Base-by-base conservation (phyloP, 2,797 vertebrate genomes). In the Falco rusticolus region DNA sequence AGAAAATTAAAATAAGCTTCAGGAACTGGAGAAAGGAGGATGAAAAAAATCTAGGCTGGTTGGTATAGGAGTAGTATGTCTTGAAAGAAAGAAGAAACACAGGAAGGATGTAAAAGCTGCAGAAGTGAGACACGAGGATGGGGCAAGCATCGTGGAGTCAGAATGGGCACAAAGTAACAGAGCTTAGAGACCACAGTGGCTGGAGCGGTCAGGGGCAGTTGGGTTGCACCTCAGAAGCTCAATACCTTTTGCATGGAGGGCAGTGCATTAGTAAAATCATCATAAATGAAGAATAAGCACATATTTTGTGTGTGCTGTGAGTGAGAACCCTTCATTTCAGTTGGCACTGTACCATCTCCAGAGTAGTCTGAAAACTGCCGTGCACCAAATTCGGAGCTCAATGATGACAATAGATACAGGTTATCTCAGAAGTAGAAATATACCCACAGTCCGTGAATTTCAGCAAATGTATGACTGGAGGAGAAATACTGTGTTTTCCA, bases 221-320 rank as follows among this genome's bases (percentile, higher is more conserved):
- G 70, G 93, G 41, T 37, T 82, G 48, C 33, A 66, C 13, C 59
- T 83, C 54, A 90, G 93, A 88, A 96, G 48, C 65, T 48, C 29
- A 33, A 1, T 28, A 5, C 50, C 53, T 75, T 79, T 57, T 34
- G 34, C 8, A 47, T 0, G 2, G 18, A 20, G 13, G 20, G 9
- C 66, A 57, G 13, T 33, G 26, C 65, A 51, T 86, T 76, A 53
- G 53, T 77, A 76, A 93, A 79, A 82, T 68, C 25, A 29, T 39
- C 3, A 2, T 54, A 79, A 72, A 59, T 51, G 19, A 65, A 64
- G 11, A 66, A n/a, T 65, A 84, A 94, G 29, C 48, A 26, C 57
- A 37, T 18, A 25, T 34, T 12, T 74, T 45, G 15, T 34, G 25
- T 37, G 47, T 75, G n/a, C 45, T 64, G 5, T 50, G 59, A 80